These are phyloP conservation scores for Atherinosoma microstoma DNA, from an alignment of 2,797 vertebrate genomes.

Conservation along the genomic window DNA sequence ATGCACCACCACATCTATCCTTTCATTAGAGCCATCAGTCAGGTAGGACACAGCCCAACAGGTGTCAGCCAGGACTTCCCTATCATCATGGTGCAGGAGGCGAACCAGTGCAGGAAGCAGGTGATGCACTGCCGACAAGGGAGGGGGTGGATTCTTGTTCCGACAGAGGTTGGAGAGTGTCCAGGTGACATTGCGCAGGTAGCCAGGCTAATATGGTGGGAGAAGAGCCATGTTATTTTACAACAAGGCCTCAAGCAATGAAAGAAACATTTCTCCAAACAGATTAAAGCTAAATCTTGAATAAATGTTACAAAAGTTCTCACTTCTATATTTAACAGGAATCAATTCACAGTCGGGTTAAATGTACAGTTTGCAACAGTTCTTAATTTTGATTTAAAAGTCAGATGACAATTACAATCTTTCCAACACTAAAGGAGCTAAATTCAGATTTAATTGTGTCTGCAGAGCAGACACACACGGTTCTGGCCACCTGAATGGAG, in stretches of 20 bases:
- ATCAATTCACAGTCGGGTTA: no score
- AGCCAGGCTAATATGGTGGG: constrained; percentile 79
- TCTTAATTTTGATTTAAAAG: no score
- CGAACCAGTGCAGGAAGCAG: constrained; percentile 88
- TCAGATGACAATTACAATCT: no score
- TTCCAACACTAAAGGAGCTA: no score
- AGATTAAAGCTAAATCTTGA: neutral
- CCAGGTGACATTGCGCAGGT: constrained; percentile 90
- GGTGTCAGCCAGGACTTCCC: constrained; percentile 87
- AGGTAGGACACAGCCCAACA: constrained; percentile 93
- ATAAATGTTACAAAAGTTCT: neutral
- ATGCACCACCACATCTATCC: constrained; percentile 91
- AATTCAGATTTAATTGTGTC: no score
- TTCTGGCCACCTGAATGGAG: no score
- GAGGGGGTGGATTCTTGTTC: constrained; percentile 90
- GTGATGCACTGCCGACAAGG: constrained; percentile 85
- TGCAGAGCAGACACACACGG: no score
- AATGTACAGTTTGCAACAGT: no score
- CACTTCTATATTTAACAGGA: no score
- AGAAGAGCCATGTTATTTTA: constrained; percentile 20
- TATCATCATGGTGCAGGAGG: constrained; percentile 86
- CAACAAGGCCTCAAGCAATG: neutral
- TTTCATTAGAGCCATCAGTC: constrained; percentile 91
- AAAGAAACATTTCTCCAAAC: neutral
- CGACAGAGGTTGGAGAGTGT: constrained; percentile 93